Percentiles rank a stretch among this genome's conserved stretches.
These are phyloP conservation scores for Chaetodon trifasciatus DNA, from an alignment of 2,797 vertebrate species.

Conservation along the genomic window DNA sequence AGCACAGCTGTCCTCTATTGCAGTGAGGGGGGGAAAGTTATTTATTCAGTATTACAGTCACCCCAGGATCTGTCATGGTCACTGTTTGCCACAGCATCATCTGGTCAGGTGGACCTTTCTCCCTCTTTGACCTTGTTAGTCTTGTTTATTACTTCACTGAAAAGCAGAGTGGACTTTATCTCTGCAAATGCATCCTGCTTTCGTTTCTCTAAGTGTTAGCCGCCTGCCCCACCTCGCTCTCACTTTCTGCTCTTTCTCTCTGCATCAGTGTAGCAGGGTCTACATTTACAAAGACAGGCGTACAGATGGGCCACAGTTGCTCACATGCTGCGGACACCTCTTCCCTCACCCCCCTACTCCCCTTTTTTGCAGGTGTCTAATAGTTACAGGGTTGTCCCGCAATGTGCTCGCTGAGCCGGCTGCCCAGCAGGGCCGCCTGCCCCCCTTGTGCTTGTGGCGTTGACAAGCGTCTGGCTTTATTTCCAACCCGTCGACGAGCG, in stretches of 20 bases:
- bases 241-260: conserved; percentile 40
- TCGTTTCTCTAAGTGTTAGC: conserved; percentile 50
- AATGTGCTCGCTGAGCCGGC: conserved; percentile 44
- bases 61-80: conserved; percentile 66
- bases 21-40: conserved; percentile 57
- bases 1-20: conserved; percentile 83
- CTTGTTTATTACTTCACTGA: conserved; percentile 57
- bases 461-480: conserved; percentile 81
- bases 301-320: conserved; percentile 59
- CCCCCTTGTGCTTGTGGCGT: conserved; percentile 64
- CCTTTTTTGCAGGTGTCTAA: conserved; percentile 74
- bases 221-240: conserved; percentile 52
- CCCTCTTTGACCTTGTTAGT: conserved; percentile 63
- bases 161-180: conserved; percentile 41
- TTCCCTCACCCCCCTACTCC: conserved; percentile 4
- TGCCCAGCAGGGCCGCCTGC: conserved; percentile 59
- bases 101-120: conserved; percentile 66
- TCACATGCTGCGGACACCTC: conserved; percentile 53
- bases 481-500: conserved; percentile 72
- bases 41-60: conserved; percentile 81
- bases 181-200: conserved; percentile 48
- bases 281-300: conserved; percentile 65
- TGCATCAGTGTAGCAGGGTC: conserved; percentile 37
- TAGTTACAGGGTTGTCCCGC: conserved; percentile 55
- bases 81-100: conserved; percentile 68